Base-by-base conservation (phyloP, 1,140 invertebrate species). In the Drosophila ercepeae region DNA sequence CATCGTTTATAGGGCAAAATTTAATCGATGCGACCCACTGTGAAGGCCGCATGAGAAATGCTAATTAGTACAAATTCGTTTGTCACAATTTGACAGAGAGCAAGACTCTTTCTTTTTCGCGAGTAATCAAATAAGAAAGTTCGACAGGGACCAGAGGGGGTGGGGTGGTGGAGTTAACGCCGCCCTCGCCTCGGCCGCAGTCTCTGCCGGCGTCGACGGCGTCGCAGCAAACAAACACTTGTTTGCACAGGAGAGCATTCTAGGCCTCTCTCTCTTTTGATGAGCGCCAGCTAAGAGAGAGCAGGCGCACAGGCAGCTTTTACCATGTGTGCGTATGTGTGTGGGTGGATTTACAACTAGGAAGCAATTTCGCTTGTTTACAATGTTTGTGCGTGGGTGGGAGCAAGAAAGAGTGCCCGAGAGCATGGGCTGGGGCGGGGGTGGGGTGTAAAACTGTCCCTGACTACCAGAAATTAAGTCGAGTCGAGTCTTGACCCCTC, bases 211-310 rank as follows among this genome's bases (percentile, higher is more conserved):
- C 60, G 71, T 52, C 52, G 45, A 53, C 72, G 19, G 32, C 65
- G 60, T 57, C 64, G 78, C 57, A 49, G 55, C 75, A 88, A 88
- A 79, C 81, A 88, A 88, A 88, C 82, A 88, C 82, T 88, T 88
- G 82, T 88, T 88, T 88, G 82, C 82, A 88, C 74, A 88, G 64
- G 76, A 88, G 82, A 65, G 50, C 67, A 44, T 39, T 39, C 36
- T 39, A 39, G 36, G n/a, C 36, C 36, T 32, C 4, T 25, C 41
- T 46, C 42, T 64, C 34, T 21, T 7, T 39, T 16, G 32, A 21
- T 16, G 41, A 58, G n/a, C n/a, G n/a, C n/a, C n/a, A 42, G 59
- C 18, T 57, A 27, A 45, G 64, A 78, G 77, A 79, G 76, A 75
- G 75, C 69, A 41, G 58, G 58, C 60, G 67, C 59, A 65, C 32